These are phyloP conservation scores for Uria aalge DNA, from an alignment of 2,113 vertebrate genomes.

Conservation along the genomic window DNA sequence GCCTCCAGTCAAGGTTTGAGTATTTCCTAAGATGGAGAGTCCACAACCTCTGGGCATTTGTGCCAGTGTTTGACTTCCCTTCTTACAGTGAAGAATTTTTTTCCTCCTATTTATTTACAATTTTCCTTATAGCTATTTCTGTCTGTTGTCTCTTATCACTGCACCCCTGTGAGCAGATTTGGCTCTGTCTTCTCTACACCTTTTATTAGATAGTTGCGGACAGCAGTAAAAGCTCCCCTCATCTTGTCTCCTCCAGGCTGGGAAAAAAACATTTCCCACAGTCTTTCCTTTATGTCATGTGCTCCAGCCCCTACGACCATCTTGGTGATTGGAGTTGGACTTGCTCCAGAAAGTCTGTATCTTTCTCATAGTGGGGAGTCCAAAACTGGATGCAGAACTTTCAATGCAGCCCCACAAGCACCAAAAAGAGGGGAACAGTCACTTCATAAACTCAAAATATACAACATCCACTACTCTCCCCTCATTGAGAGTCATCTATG, in stretches of 20 bases:
- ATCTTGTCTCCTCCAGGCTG: not conserved
- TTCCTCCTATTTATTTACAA: not conserved
- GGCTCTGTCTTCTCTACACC: not conserved
- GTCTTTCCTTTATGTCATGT: not conserved
- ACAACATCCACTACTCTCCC: not conserved
- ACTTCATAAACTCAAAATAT: not conserved
- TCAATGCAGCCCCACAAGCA: not conserved
- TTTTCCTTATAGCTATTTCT: not conserved
- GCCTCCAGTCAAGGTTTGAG: not conserved
- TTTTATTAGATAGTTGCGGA: not conserved
- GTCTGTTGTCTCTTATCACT: not conserved
- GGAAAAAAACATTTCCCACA: fast-evolving
- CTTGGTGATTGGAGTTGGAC: not conserved
- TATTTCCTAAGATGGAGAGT: not conserved
- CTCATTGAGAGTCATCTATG: not conserved
- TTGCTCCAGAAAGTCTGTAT: not conserved
- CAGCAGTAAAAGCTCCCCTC: not conserved
- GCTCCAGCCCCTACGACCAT: not conserved
- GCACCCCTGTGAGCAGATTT: not conserved
- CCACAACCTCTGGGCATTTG: not conserved
- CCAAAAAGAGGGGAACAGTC: not conserved
- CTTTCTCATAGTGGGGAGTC: not conserved
- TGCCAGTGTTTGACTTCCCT: not conserved
- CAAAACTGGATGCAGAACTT: not conserved
- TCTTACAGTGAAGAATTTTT: not conserved